A percentile compares a stretch with the other conserved stretches of the same genome.
Conservation (phyloP, 2,113 vertebrate genomes). For the Callaeas wilsoni region DNA sequence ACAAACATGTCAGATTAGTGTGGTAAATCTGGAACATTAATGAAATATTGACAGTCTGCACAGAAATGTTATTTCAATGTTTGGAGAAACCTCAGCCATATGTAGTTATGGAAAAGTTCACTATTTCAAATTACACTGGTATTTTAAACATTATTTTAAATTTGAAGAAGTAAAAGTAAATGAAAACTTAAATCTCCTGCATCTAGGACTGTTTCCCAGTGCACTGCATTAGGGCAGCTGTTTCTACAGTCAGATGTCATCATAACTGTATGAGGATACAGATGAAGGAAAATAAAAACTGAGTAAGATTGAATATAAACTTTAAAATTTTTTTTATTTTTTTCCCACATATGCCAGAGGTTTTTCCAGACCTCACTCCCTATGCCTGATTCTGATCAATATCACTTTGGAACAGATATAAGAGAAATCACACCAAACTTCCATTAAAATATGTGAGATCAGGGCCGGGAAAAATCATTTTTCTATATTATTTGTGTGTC, state of each 20-base stretch:
- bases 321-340: no score
- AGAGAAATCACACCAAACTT: background rate
- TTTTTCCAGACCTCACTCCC: background rate
- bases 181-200: background rate
- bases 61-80: background rate
- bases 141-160: background rate
- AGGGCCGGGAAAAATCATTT: background rate
- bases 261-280: background rate
- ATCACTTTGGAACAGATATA: background rate
- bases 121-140: background rate
- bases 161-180: background rate
- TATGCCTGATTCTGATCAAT: background rate
- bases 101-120: background rate
- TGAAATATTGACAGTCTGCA: background rate
- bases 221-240: background rate
- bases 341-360: no score
- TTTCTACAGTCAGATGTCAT: background rate
- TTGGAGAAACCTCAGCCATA: background rate
- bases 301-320: background rate
- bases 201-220: background rate
- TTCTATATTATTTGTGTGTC: background rate
- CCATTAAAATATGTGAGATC: background rate
- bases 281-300: background rate
- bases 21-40: background rate
- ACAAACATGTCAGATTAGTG: background rate